Conservation (phyloP, 1,140 invertebrate species). For the Phocides pigmalion region DNA sequence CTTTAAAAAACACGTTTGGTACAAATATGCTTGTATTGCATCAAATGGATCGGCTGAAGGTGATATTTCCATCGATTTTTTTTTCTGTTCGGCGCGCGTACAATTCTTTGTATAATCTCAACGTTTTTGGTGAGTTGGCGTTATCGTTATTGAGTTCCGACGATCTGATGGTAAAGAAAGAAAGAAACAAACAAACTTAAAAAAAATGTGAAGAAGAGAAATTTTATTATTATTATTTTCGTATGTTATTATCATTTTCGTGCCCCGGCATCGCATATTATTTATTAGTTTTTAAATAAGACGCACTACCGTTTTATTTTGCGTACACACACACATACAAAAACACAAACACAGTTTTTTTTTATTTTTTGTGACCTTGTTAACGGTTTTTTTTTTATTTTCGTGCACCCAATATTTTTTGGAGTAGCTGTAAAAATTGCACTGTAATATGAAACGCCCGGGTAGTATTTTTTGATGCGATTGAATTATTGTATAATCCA, state of each 20-base stretch:
- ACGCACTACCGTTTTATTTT: slow-evolving; percentile 31
- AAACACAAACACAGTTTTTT: slow-evolving; percentile 16
- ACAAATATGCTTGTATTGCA: too few species aligned
- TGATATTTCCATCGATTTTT: too few species aligned
- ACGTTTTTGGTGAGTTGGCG: slow-evolving; percentile 53
- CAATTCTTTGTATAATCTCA: slow-evolving; percentile 36
- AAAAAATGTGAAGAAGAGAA: slow-evolving; percentile 15
- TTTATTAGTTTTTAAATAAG: slow-evolving; percentile 55
- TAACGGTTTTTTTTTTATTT: slow-evolving; percentile 6
- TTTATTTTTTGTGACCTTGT: slow-evolving; percentile 14
- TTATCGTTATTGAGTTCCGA: slow-evolving; percentile 47
- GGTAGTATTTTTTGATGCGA: slow-evolving; percentile 2
- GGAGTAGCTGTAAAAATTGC: slow-evolving; percentile 19
- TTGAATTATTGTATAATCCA: slow-evolving; percentile 6
- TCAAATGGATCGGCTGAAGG: too few species aligned
- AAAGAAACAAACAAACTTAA: slow-evolving; percentile 6
- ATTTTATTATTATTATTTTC: slow-evolving; percentile 13
- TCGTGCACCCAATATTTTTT: slow-evolving; percentile 29
- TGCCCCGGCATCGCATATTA: slow-evolving; percentile 47
- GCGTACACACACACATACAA: slow-evolving; percentile 16
- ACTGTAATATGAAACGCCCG: slow-evolving; percentile 4
- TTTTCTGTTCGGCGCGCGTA: too few species aligned
- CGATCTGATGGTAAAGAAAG: slow-evolving; percentile 53
- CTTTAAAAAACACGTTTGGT: slow-evolving; percentile 5
- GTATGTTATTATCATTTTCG: slow-evolving; percentile 25